These are phyloP conservation scores for Austrolebias charrua DNA, from an alignment of 2,797 vertebrate genomes.

Conservation along the genomic window DNA sequence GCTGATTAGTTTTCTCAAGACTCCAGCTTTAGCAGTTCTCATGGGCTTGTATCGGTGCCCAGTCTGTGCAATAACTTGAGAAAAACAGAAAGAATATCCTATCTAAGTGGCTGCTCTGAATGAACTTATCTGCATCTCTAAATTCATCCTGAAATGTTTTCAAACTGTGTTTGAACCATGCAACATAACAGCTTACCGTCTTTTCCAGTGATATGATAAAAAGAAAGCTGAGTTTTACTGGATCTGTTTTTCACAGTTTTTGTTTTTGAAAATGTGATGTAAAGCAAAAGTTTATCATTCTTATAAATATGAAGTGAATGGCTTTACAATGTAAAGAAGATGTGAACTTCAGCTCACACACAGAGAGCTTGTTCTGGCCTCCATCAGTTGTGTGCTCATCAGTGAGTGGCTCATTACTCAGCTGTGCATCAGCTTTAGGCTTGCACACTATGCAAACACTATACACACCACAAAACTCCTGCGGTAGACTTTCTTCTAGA, in stretches of 20 bases:
- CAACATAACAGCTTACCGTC: constrained; percentile 3
- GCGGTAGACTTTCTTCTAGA: not conserved
- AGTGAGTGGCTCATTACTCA: not conserved
- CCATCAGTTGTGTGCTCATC: not conserved
- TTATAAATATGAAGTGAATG: not conserved
- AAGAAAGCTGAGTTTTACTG: no score
- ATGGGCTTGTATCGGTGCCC: not conserved
- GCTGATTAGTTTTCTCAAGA: not conserved
- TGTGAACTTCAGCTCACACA: no score
- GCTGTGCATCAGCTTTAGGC: not conserved
- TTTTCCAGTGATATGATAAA: no score
- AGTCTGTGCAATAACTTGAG: constrained; percentile 1
- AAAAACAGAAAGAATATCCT: not conserved
- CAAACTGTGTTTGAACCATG: not conserved
- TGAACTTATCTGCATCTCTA: not conserved
- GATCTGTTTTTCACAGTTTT: no score
- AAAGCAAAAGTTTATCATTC: no score
- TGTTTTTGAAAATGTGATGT: no score
- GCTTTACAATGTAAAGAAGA: not conserved
- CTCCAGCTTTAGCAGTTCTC: not conserved
- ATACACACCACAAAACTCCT: not conserved
- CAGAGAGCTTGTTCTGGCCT: no score
- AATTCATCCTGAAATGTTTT: constrained; percentile 6
- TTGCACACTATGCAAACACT: not conserved
- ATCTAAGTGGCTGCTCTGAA: not conserved